These are phyloP conservation scores for Lottia scabra DNA, from an alignment of 2,888 invertebrate genomes.

Conservation along the genomic window DNA sequence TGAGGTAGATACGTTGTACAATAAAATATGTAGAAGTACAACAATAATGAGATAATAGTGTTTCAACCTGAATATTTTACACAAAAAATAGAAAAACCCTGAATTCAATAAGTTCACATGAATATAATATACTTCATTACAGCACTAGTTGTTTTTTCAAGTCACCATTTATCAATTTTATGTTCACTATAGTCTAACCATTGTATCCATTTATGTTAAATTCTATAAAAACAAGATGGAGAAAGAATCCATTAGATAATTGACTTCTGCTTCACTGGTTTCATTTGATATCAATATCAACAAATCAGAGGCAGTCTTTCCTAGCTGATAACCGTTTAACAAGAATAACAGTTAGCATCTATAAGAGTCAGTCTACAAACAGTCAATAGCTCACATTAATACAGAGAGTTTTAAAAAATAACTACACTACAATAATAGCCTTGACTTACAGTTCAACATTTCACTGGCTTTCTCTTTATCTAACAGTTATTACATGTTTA, in stretches of 20 bases:
- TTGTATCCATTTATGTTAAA: too few relatives aligned
- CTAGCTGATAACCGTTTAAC: neutral
- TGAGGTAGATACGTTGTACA: constrained; percentile 3
- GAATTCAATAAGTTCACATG: neutral
- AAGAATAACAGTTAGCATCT: neutral
- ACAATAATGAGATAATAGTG: neutral
- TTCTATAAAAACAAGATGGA: too few relatives aligned
- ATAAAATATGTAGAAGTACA: neutral
- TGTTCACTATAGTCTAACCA: too few relatives aligned
- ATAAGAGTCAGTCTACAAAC: neutral
- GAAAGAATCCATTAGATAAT: constrained; percentile 4
- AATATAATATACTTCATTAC: neutral
- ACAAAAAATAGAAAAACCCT: neutral
- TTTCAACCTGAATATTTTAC: neutral
- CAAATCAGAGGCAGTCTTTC: neutral
- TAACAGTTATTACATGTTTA: constrained; percentile 2
- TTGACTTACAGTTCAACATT: constrained; percentile 3
- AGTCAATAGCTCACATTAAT: constrained; percentile 3
- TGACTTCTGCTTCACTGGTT: neutral
- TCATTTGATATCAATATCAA: constrained; percentile 6
- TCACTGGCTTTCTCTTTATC: neutral
- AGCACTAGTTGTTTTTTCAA: neutral
- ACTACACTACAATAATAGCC: constrained; percentile 4
- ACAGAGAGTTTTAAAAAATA: neutral
- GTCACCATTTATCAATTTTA: neutral